Evolutionary conservation across 2,797 vertebrate species (phyloP), one percentile per base, ranked within the genome.

Genomic region (Setipinna tenuifilis): DNA sequence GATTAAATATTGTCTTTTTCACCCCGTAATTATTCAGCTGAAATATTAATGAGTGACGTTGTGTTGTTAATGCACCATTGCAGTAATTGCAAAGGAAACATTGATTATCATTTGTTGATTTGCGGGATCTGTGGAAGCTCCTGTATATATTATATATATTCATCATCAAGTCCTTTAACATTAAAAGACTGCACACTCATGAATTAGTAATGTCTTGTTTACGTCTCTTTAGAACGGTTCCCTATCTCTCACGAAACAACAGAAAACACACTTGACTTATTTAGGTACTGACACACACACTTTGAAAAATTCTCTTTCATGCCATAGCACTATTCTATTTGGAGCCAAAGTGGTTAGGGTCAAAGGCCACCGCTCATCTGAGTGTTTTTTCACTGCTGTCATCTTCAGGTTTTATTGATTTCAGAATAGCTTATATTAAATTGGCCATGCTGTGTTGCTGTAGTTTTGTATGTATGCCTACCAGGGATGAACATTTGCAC

Each of bases 161-260:
- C n/a, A n/a, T 91, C 90, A 90, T 87, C 87, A 89, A 82, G 90
- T 87, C 84, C 84, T 91, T 89, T 91, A 90, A 92, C 87, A 83
- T 91, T 91, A 91, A 93, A 93, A 91, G 89, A 90, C 85, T 85
- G 86, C 89, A 92, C 93, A 92, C 93, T 92, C 92, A 86, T 28
- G 82, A 89, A 91, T 94, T 91, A 94, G 94, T 94, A 93, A 93
- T 94, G 90, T 61, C 93, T 92, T 81, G 28, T 88, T 90, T 90
- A 61, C 71, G 44, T 78, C 71, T 81, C 80, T 82, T 59, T 25
- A n/a, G n/a, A n/a, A 35, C 21, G 23, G 44, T 71, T 17, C 54
- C 48, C 59, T 44, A 61, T 25, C 61, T 78, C 28, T 81, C 83
- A 84, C 48, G 50, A 85, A 85, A 65, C 35, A 21, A 85, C 88